phyloP scores from a whole-genome alignment of 2,888 invertebrate species.

The Tuta absoluta region DNA sequence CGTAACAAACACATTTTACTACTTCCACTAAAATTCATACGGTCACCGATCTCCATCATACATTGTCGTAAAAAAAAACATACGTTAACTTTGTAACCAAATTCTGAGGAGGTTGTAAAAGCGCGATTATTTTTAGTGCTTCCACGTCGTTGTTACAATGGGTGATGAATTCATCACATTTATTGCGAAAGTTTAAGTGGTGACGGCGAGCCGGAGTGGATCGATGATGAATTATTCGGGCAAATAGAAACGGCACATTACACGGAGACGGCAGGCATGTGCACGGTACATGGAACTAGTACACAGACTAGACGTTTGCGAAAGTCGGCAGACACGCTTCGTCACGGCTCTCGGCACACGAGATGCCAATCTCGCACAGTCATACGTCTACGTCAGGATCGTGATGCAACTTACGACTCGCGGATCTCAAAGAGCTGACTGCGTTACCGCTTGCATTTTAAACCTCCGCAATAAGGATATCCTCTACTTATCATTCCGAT shows the following conservation, averaged over 20 bases:
- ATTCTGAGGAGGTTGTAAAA: constrained; percentile 26
- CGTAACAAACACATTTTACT: constrained; percentile 26
- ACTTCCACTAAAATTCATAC: constrained; percentile 25
- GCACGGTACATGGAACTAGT: constrained; percentile 36
- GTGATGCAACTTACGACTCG: constrained; percentile 53
- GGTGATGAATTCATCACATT: constrained; percentile 30
- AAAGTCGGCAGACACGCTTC: constrained; percentile 65
- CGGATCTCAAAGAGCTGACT: constrained; percentile 20
- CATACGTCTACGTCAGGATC: constrained; percentile 60
- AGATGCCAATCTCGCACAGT: constrained; percentile 65
- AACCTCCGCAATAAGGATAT: constrained; percentile 10
- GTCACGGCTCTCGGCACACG: constrained; percentile 60
- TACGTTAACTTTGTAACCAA: constrained; percentile 29
- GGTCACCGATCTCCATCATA: constrained; percentile 26
- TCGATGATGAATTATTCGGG: constrained; percentile 30
- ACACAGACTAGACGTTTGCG: constrained; percentile 58
- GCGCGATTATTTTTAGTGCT: constrained; percentile 28
- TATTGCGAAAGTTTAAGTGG: constrained; percentile 26
- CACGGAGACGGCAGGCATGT: constrained; percentile 31
- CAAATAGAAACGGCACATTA: constrained; percentile 32
- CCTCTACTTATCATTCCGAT: constrained; percentile 13
- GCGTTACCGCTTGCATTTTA: constrained; percentile 13
- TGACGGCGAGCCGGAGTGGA: constrained; percentile 15
- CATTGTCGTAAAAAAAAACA: constrained; percentile 27
- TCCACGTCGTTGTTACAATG: constrained; percentile 26